Evolutionary conservation across 2,797 vertebrate genomes (phyloP), one percentile per base, ranked within the genome.

Genomic region (Liparis tanakae): DNA sequence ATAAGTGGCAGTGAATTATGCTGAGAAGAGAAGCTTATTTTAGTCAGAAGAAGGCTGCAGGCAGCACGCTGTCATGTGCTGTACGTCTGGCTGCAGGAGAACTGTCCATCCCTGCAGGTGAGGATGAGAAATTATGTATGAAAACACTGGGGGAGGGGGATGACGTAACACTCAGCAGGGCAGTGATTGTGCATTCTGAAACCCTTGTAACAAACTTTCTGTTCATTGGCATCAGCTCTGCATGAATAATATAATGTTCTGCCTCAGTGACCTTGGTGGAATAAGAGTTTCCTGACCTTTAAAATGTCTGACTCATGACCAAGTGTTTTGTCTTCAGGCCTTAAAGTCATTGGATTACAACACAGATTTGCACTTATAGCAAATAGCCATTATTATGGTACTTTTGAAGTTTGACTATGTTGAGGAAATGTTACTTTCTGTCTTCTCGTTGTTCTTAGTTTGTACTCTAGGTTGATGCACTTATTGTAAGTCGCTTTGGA

Each of bases 231-330:
- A 67, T 79, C 66, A 81, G 79, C 69, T 36, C 67, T 76, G 74
- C 68, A 76, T 82, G 78, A 80, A 66, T 83, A 87, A 84, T 62
- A 76, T 67, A n/a, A 84, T 85, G 79, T 85, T 75, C 60, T 71
- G 83, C 72, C 54, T 88, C 85, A 78, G 51, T 73, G 80, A 85
- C 72, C 76, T 76, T 54, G 55, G 17, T 58, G 44, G 48, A 79
- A 65, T 82, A 33, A 70, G 73, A 83, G 74, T 85, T 80, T 77
- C 73, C 72, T 89, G 87, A 86, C 87, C 85, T 90, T 90, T 88
- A 72, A 74, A 85, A 84, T 34, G 59, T 70, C 83, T 76, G 60
- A 85, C 78, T 78, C 72, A 80, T 63, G 72, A 78, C 54, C 65
- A 79, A 56, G 76, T 68, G 33, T 55, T 76, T 76, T 66, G 33